Evolutionary conservation across 2,797 vertebrate genomes (phyloP).

Genomic region (Lateolabrax maculatus): DNA sequence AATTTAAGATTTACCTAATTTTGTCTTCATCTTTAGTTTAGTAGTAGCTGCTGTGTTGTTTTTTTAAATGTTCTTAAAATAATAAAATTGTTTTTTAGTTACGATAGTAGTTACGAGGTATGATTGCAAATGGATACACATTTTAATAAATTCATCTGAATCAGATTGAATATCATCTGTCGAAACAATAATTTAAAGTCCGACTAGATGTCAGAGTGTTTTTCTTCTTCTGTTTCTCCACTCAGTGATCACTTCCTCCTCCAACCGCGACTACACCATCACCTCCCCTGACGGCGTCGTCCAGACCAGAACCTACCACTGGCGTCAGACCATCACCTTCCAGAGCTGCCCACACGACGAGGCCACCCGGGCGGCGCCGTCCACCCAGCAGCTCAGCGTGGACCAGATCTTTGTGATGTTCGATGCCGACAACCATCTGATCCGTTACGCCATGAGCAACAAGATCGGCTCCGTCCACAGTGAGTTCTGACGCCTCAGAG

Average conservation of each 20-base stretch:
- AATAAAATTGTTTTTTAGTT: too few relatives aligned
- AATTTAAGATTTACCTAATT: too few relatives aligned
- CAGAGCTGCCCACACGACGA: slow-evolving; percentile 86
- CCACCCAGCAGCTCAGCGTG: slow-evolving; percentile 92
- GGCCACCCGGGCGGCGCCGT: slow-evolving; percentile 40
- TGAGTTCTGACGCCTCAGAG: slow-evolving; percentile 67
- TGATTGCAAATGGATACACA: too few relatives aligned
- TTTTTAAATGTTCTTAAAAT: too few relatives aligned
- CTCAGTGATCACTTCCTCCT: slow-evolving; percentile 93
- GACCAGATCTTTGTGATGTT: slow-evolving; percentile 95
- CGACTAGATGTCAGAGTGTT: slow-evolving; percentile 23
- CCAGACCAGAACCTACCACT: slow-evolving; percentile 84
- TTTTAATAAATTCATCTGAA: too few relatives aligned
- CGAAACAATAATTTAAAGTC: neutral
- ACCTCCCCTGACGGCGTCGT: slow-evolving; percentile 79
- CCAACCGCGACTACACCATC: slow-evolving; percentile 89
- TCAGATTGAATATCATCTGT: too few relatives aligned
- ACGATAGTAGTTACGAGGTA: too few relatives aligned
- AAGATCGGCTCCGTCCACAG: slow-evolving; percentile 90
- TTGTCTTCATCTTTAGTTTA: too few relatives aligned
- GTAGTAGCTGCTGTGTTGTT: too few relatives aligned
- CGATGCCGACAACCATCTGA: slow-evolving; percentile 87
- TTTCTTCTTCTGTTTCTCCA: slow-evolving; percentile 50
- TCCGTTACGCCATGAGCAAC: slow-evolving; percentile 94
- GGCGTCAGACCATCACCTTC: slow-evolving; percentile 92